Conservation (phyloP, 1,140 invertebrate genomes). For the Cryptotermes secundus region DNA sequence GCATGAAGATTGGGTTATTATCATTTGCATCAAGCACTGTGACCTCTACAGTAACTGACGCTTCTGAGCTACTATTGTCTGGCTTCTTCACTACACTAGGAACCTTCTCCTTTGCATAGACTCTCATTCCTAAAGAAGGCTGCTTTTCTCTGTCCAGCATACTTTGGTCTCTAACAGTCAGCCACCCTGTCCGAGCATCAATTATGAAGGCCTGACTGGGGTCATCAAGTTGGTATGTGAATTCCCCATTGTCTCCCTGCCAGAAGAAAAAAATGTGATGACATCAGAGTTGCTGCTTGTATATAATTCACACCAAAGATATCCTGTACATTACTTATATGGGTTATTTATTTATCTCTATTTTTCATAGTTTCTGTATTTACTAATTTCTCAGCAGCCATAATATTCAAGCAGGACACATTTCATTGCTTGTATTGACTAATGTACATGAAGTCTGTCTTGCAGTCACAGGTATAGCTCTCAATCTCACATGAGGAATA, state of each 20-base stretch:
- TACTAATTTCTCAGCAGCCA: too few relatives aligned
- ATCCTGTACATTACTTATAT: too few relatives aligned
- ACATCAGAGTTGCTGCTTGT: too few relatives aligned
- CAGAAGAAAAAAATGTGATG: background rate
- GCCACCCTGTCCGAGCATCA: constrained; percentile 76
- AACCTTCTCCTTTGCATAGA: constrained; percentile 72
- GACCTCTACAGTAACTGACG: constrained; percentile 74
- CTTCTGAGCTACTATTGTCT: constrained; percentile 43
- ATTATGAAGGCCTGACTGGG: constrained; percentile 74
- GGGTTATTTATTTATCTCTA: too few relatives aligned
- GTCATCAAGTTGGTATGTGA: constrained; percentile 75
- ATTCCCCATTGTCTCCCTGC: constrained; percentile 77
- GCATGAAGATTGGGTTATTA: constrained; percentile 81
- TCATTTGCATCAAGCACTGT: constrained; percentile 83
- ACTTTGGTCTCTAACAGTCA: constrained; percentile 77
- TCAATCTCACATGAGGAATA: too few relatives aligned
- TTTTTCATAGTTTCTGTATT: too few relatives aligned
- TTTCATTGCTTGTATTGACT: too few relatives aligned
- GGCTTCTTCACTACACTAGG: constrained; percentile 56
- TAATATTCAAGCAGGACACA: too few relatives aligned
- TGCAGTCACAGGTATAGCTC: too few relatives aligned
- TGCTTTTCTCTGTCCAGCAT: constrained; percentile 76
- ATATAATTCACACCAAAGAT: too few relatives aligned
- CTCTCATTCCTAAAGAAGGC: constrained; percentile 66
- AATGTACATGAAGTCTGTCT: too few relatives aligned